Evolutionary conservation across 2,113 vertebrate species (phyloP).

Genomic region (Protomyctophum bolini): DNA sequence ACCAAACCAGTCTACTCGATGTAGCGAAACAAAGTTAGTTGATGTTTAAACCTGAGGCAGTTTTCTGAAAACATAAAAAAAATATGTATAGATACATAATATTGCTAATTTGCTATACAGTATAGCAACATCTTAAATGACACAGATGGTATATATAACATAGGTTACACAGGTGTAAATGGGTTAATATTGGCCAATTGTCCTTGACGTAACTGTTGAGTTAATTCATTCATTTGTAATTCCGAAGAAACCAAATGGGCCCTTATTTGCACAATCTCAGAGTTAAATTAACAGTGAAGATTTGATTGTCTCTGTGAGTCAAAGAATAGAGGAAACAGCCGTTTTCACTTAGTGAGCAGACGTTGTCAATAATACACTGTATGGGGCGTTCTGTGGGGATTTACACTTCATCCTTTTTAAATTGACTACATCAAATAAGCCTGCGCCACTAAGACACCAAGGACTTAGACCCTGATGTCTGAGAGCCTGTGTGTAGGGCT

Average conservation of each 20-base stretch:
- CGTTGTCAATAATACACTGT: slow-evolving; percentile 29
- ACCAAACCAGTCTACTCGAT: not conserved
- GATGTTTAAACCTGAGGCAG: not conserved
- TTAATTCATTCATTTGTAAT: no score
- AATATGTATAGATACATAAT: no score
- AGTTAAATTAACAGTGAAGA: no score
- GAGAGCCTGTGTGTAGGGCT: no score
- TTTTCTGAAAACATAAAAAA: no score
- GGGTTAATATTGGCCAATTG: not conserved
- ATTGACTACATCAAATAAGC: slow-evolving; percentile 31
- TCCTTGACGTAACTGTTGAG: not conserved
- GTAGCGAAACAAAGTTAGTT: not conserved
- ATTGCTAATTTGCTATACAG: no score
- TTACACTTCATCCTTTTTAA: slow-evolving; percentile 36
- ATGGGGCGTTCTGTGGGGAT: slow-evolving; percentile 24
- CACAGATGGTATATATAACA: no score
- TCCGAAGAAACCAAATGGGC: no score
- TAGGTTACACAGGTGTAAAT: no score
- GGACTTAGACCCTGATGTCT: not conserved
- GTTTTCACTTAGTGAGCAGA: slow-evolving; percentile 18
- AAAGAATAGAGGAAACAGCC: slow-evolving; percentile 13
- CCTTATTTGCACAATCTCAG: no score
- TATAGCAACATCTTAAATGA: no score
- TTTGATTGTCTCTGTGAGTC: not conserved
- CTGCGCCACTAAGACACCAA: not conserved